Conservation (phyloP, 37 sponge, comb jelly and placozoan genomes). For the Petrosia ficiformis region DNA sequence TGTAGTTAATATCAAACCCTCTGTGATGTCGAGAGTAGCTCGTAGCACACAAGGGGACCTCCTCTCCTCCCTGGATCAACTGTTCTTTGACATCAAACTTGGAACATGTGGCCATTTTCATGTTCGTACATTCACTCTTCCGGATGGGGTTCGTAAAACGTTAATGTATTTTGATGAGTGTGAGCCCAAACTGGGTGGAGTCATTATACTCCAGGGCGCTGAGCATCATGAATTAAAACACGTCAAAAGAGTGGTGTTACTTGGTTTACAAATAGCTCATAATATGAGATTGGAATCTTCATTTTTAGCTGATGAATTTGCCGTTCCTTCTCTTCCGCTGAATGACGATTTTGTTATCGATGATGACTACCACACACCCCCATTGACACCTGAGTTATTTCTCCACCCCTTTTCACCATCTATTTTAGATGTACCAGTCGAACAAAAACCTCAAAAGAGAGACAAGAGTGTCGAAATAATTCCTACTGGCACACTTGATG, state of each 20-base stretch:
- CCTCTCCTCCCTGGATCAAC: constrained; percentile 75
- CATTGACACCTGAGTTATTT: constrained; percentile 10
- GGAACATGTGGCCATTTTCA: constrained; percentile 89
- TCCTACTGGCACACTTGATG: no score
- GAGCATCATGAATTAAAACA: constrained; percentile 51
- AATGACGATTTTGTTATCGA: not conserved
- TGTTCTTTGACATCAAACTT: constrained; percentile 64
- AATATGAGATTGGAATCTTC: constrained; percentile 77
- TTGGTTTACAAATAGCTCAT: constrained; percentile 71
- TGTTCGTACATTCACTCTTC: constrained; percentile 58
- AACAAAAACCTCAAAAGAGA: no score
- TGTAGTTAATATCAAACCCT: constrained; percentile 83
- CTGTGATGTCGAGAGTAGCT: constrained; percentile 82
- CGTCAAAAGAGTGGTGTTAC: constrained; percentile 78
- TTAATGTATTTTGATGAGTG: constrained; percentile 93
- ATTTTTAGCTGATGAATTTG: constrained; percentile 65
- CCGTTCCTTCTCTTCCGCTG: constrained; percentile 22
- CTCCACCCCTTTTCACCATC: constrained; percentile 19
- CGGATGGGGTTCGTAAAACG: constrained; percentile 75
- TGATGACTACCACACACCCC: not conserved
- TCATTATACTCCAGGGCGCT: constrained; percentile 80
- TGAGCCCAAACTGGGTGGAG: constrained; percentile 63
- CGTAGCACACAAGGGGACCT: constrained; percentile 75
- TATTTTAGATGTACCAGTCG: not conserved
- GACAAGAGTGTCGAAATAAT: no score